Conservation (phyloP, 2,113 vertebrate species). For the Felis catus region DNA sequence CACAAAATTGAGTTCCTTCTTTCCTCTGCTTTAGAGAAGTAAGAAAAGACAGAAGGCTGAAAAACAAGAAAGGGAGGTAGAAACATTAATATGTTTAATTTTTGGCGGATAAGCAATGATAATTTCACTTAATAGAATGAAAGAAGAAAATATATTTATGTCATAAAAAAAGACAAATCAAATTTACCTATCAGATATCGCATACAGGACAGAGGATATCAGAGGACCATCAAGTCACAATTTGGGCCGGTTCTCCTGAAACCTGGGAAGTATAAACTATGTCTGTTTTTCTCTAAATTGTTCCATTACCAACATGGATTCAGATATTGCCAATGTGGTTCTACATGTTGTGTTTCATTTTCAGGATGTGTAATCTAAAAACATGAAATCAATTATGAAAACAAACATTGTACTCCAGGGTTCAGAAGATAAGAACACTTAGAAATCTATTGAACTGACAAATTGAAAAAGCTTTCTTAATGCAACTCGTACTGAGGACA, state of each 20-base stretch:
- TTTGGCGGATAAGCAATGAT: conserved; percentile 59
- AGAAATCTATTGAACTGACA: conserved; percentile 1
- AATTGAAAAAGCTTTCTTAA: conserved; percentile 40
- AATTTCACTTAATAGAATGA: background rate
- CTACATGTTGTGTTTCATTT: conserved; percentile 37
- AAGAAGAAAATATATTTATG: conserved; percentile 70
- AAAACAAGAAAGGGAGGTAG: conserved; percentile 77
- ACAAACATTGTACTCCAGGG: conserved; percentile 41
- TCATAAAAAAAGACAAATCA: conserved; percentile 44
- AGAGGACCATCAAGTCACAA: background rate
- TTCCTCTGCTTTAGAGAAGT: conserved; percentile 64
- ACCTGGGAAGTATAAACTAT: background rate
- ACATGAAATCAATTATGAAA: conserved; percentile 65
- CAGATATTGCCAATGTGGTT: background rate
- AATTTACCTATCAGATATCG: conserved; percentile 10
- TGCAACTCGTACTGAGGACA: background rate
- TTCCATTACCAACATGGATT: background rate
- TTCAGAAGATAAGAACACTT: conserved; percentile 26
- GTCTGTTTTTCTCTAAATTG: background rate
- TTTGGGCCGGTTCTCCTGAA: background rate
- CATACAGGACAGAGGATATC: background rate
- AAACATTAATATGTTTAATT: conserved; percentile 81
- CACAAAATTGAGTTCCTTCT: conserved; percentile 57
- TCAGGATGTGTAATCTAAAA: conserved; percentile 33
- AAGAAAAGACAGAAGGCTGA: conserved; percentile 66